These are phyloP conservation scores for Ranitomeya imitator DNA, from an alignment of 2,113 vertebrate genomes.

Conservation along the genomic window DNA sequence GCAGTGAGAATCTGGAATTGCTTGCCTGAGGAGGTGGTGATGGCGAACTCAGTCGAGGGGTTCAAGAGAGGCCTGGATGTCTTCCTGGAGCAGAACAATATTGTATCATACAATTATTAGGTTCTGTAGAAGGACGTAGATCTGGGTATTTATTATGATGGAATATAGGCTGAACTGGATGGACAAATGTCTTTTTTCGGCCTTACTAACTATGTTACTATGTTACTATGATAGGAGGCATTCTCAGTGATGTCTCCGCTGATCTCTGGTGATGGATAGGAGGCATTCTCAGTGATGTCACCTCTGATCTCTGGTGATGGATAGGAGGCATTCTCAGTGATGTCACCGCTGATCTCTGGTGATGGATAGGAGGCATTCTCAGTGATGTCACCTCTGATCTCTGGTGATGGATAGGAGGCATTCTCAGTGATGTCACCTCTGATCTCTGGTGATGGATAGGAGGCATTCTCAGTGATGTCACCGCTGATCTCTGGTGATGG, in stretches of 20 bases:
- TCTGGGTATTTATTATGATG: too few relatives aligned
- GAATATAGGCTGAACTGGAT: too few relatives aligned
- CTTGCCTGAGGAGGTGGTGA: too few relatives aligned
- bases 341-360: conserved; percentile 1
- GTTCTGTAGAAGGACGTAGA: too few relatives aligned
- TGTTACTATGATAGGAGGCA: neutral
- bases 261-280: neutral
- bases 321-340: neutral
- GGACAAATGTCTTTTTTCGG: too few relatives aligned
- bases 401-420: neutral
- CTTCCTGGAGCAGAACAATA: too few relatives aligned
- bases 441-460: neutral
- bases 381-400: neutral
- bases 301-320: neutral
- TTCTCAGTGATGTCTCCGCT: neutral
- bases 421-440: neutral
- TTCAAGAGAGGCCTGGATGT: too few relatives aligned
- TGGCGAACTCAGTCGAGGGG: too few relatives aligned
- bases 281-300: neutral
- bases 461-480: neutral
- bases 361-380: neutral
- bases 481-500: neutral
- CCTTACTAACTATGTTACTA: too few relatives aligned
- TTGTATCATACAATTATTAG: too few relatives aligned
- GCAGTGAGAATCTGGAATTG: too few relatives aligned